phyloP scores from a whole-genome alignment of 2,113 vertebrate species.

The Prionailurus viverrinus region DNA sequence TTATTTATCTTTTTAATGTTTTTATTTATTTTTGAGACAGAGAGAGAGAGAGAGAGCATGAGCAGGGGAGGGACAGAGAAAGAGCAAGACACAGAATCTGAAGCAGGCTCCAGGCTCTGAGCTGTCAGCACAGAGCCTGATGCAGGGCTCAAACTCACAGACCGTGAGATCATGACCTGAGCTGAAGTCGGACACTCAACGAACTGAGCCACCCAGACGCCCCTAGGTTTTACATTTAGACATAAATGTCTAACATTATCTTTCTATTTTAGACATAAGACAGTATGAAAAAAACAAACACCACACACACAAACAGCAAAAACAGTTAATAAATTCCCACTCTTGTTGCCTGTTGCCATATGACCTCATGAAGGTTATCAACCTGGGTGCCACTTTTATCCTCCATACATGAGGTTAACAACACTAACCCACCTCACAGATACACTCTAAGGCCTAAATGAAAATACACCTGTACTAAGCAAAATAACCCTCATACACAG shows the following conservation, averaged over 20 bases:
- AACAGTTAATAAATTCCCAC: not conserved
- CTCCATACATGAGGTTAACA: not conserved
- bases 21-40: no score
- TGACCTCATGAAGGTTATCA: not conserved
- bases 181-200: no score
- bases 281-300: not conserved
- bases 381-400: not conserved
- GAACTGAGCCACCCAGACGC: no score
- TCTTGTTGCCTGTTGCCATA: not conserved
- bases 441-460: not conserved
- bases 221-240: constrained; percentile 9
- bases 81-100: no score
- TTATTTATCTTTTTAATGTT: no score
- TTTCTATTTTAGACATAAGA: constrained; percentile 35
- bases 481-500: constrained; percentile 33
- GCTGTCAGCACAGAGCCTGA: no score
- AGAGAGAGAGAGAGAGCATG: no score
- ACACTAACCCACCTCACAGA: not conserved
- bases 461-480: constrained; percentile 42
- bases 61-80: no score
- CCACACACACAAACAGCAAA: not conserved
- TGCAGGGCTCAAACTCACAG: no score
- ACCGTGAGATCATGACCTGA: no score
- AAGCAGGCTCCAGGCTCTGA: no score
- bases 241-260: not conserved